Percentiles rank a stretch among this genome's conserved stretches.
Conservation (phyloP, 2,888 invertebrate species). For the Nymphalis polychloros region DNA sequence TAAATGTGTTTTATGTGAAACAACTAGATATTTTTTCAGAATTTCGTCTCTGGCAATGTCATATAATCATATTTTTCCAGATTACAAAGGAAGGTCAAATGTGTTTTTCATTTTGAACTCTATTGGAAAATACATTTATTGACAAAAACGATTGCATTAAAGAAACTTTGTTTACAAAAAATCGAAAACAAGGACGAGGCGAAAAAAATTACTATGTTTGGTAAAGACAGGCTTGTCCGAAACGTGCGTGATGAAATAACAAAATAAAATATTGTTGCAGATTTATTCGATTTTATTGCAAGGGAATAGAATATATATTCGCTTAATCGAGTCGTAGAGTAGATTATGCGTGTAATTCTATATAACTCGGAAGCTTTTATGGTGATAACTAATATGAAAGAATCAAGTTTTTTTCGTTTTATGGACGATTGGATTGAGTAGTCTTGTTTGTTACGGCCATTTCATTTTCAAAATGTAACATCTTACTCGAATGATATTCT, state of each 20-base stretch:
- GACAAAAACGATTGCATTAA: neutral
- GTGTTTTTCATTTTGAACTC: too few species aligned
- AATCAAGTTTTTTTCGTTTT: slow-evolving; percentile 53
- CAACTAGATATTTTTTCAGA: too few species aligned
- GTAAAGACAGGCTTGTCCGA: slow-evolving; percentile 53
- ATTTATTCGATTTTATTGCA: neutral
- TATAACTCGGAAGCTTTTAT: slow-evolving; percentile 52
- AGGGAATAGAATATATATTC: slow-evolving; percentile 3
- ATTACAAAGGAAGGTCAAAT: neutral
- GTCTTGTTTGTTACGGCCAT: slow-evolving; percentile 50
- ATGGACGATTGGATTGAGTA: slow-evolving; percentile 52
- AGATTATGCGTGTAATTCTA: slow-evolving; percentile 8
- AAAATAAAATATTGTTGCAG: slow-evolving; percentile 39
- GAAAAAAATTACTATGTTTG: slow-evolving; percentile 61
- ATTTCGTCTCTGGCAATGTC: too few species aligned
- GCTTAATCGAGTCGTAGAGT: neutral
- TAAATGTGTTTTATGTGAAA: too few species aligned
- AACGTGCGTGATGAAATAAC: slow-evolving; percentile 57
- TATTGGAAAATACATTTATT: too few species aligned
- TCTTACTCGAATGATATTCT: neutral
- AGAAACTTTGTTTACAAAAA: slow-evolving; percentile 20
- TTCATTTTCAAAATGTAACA: slow-evolving; percentile 45
- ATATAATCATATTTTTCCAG: too few species aligned
- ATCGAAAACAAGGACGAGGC: slow-evolving; percentile 42
- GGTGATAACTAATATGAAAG: slow-evolving; percentile 65